A percentile compares a stretch with the other conserved stretches of the same genome.
Conservation (phyloP, 2,888 invertebrate genomes). For the Macaria liturata region DNA sequence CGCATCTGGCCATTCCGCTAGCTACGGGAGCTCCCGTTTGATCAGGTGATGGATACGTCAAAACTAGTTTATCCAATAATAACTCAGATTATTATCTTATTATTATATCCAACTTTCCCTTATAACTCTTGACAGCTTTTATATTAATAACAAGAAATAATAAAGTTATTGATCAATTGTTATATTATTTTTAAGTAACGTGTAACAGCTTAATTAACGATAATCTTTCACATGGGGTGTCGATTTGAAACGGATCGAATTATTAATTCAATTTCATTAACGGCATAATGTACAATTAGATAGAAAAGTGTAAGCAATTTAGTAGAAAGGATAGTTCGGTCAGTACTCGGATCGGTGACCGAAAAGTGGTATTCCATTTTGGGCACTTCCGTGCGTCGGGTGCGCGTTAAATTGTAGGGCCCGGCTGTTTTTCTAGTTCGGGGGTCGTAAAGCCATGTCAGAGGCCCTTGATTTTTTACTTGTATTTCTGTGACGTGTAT, state of each 20-base stretch:
- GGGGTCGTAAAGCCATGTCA: too few species aligned
- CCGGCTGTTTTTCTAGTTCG: too few species aligned
- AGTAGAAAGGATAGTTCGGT: too few species aligned
- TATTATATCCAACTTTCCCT: conserved; percentile 9
- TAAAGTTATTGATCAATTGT: conserved; percentile 34
- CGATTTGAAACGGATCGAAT: conserved; percentile 21
- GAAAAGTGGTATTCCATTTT: too few species aligned
- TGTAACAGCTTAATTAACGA: conserved; percentile 37
- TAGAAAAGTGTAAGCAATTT: conserved; percentile 9
- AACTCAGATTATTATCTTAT: conserved; percentile 18
- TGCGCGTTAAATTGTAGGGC: too few species aligned
- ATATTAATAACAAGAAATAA: conserved; percentile 8
- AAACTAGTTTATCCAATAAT: conserved; percentile 10
- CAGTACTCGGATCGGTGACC: too few species aligned
- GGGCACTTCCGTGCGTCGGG: too few species aligned
- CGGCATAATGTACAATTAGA: conserved; percentile 22
- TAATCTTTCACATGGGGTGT: conserved; percentile 24
- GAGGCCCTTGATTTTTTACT: too few species aligned
- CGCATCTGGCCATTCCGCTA: too few species aligned
- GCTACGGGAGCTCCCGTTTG: too few species aligned
- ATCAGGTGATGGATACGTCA: not conserved
- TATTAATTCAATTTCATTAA: conserved; percentile 17
- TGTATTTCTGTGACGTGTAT: too few species aligned
- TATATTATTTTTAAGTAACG: conserved; percentile 7
- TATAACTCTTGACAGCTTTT: conserved; percentile 15